Percentiles rank a stretch among this genome's conserved stretches.
phyloP scores from a whole-genome alignment of 1,140 invertebrate species.

The Zophobas atratus region DNA sequence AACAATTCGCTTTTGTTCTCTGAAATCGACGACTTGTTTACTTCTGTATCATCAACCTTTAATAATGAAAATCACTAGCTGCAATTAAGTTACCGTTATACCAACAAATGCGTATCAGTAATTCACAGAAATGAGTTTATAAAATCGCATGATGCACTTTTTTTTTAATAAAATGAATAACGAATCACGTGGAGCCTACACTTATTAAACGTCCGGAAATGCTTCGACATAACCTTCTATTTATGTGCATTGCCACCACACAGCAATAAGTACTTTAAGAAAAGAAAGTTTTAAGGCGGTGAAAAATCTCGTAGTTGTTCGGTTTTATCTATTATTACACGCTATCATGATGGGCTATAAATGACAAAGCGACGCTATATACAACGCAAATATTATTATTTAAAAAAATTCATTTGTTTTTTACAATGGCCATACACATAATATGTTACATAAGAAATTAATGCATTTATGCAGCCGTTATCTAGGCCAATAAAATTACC shows the following conservation, averaged over 20 bases:
- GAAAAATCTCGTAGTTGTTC: too few relatives aligned
- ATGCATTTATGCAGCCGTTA: not conserved
- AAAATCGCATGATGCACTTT: not conserved
- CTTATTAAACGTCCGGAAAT: conserved; percentile 7
- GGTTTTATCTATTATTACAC: too few relatives aligned
- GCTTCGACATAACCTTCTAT: conserved; percentile 13
- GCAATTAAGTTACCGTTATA: not conserved
- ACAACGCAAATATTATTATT: too few relatives aligned
- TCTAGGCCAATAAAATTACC: not conserved
- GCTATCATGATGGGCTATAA: too few relatives aligned
- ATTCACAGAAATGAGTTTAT: too few relatives aligned
- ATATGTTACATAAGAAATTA: conserved; percentile 3
- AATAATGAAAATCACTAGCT: not conserved
- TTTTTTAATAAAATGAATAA: not conserved
- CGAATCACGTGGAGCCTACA: not conserved
- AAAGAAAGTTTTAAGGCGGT: too few relatives aligned
- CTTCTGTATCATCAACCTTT: not conserved
- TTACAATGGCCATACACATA: too few relatives aligned
- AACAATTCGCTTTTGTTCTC: conserved; percentile 9
- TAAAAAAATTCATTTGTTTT: too few relatives aligned
- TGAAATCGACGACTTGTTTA: not conserved
- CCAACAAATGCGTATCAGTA: too few relatives aligned
- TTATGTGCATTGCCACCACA: not conserved
- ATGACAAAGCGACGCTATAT: too few relatives aligned
- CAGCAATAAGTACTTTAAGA: not conserved